Evolutionary conservation across 2,113 vertebrate genomes (phyloP), one percentile per base, ranked within the genome.

Genomic region (Podocnemis expansa): DNA sequence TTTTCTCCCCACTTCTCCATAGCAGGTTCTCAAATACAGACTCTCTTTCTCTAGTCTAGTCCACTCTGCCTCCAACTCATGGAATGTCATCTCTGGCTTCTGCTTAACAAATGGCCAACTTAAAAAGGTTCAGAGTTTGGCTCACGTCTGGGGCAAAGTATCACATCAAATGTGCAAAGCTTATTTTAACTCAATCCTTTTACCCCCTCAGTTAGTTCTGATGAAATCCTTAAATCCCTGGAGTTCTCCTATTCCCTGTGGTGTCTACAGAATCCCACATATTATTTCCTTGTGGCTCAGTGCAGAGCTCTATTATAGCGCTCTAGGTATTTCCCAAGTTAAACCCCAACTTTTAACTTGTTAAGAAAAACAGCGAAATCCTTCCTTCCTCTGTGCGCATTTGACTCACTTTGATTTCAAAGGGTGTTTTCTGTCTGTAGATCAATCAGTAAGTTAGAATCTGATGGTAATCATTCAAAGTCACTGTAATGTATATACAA

Each of bases 61-160:
- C 52, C 41, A 45, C 38, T 89, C 78, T 12, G 34, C 21, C 22
- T 9, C 49, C 49, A 82, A 52, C 17, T 63, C 87, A 82, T 52
- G n/a, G 60, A 89, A 84, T 17, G 19, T 82, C 3, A 78, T 73
- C 13, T 55, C 43, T 56, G 90, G n/a, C 9, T 60, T 55, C 22
- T 78, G 25, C 49, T 70, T 43, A 12, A n/a, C 43, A 55, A 21
- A 76, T 73, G 63, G 43, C 43, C 22, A 55, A 24, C 13, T 78
- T 60, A 21, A 78, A 54, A 2, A 24, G 47, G 5, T 80, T 70
- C 80, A 24, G 83, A 0, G 0, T 76, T 82, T 0, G 0, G 13
- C 4, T 5, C 27, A 45, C 55, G 43, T 27, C 25, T 73, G 78
- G 25, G 75, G 52, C 52, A 89, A 25, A 67, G 76, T 51, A 29